Percentiles rank a stretch among this genome's conserved stretches.
phyloP scores from a whole-genome alignment of 2,797 vertebrate genomes.

The Gymnothorax reevesii region DNA sequence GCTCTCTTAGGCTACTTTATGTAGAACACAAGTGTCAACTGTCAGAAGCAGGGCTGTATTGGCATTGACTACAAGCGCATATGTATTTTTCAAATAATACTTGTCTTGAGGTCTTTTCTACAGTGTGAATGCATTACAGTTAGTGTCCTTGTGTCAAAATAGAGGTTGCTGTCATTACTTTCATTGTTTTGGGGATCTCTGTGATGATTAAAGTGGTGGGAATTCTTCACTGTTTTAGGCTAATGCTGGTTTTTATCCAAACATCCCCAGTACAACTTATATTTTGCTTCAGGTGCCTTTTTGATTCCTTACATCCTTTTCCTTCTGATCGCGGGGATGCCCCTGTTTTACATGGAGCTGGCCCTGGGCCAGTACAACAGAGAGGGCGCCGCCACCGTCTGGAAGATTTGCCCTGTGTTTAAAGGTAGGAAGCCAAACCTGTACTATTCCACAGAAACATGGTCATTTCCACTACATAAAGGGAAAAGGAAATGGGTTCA shows the following conservation, averaged over 20 bases:
- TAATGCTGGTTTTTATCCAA: neutral
- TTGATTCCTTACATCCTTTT: conserved; percentile 96
- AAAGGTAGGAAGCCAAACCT: conserved; percentile 80
- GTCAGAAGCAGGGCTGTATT: neutral
- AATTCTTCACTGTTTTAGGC: neutral
- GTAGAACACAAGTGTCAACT: neutral
- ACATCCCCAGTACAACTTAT: neutral
- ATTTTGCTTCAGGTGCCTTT: conserved; percentile 84
- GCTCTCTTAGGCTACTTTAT: neutral
- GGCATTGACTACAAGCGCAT: neutral
- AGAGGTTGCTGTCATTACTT: neutral
- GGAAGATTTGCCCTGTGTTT: conserved; percentile 98
- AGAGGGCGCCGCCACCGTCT: conserved; percentile 96
- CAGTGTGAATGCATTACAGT: neutral
- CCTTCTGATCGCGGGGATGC: conserved; percentile 97
- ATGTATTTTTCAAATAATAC: neutral
- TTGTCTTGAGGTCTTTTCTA: neutral
- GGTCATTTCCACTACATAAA: neutral
- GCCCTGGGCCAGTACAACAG: conserved; percentile 96
- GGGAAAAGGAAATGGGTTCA: neutral
- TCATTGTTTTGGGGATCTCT: neutral
- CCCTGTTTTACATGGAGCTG: conserved; percentile 98
- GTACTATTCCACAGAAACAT: neutral
- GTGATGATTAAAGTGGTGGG: neutral
- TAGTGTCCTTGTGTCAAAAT: neutral